Base-by-base conservation (phyloP, 2,797 vertebrate species). In the Dendrocincla fuliginosa region DNA sequence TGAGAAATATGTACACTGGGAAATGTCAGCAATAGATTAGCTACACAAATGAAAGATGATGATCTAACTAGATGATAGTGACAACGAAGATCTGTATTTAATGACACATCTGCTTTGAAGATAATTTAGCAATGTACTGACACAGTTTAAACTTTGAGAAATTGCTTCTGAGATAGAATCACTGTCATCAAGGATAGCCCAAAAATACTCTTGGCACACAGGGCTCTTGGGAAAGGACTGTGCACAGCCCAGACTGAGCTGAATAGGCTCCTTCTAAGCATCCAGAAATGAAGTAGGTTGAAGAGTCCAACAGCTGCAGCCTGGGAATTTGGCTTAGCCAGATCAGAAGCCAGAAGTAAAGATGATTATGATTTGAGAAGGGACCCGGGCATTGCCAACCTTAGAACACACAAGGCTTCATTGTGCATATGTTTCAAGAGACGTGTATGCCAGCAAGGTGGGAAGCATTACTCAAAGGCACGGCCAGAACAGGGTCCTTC, bases 391-490 rank as follows among this genome's bases (percentile, higher is more conserved):
- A 55, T 18, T 46, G 47, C 10, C 44, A 77, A 8, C 1, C 9
- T n/a, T 56, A 88, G 28, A 67, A 30, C 15, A 46, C 10, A 9
- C 0, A 2, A 7, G 23, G 11, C 8, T 53, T 7, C 15, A 9
- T 5, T 10, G 6, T 2, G 4, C 11, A 16, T 0, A 0, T 2
- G 1, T 46, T 73, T 65, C 25, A 76, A 35, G 50, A 53, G 22
- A 74, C 2, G 0, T 1, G 3, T 2, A 13, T 8, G 11, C n/a
- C 55, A 12, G 56, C 44, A 47, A 59, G 25, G 33, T 1, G 0
- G 11, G 11, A 74, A 59, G 24, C 5, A 17, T 44, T 63, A 28
- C 25, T 35, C 18, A 46, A 59, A 71, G 44, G 16, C 13, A 27
- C 16, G 55, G 20, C 11, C 24, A 73, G 63, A 64, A 32, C 20